A percentile compares a stretch with the other conserved stretches of the same genome.
phyloP scores from a whole-genome alignment of 2,113 vertebrate species.

The Rhinopithecus roxellana region DNA sequence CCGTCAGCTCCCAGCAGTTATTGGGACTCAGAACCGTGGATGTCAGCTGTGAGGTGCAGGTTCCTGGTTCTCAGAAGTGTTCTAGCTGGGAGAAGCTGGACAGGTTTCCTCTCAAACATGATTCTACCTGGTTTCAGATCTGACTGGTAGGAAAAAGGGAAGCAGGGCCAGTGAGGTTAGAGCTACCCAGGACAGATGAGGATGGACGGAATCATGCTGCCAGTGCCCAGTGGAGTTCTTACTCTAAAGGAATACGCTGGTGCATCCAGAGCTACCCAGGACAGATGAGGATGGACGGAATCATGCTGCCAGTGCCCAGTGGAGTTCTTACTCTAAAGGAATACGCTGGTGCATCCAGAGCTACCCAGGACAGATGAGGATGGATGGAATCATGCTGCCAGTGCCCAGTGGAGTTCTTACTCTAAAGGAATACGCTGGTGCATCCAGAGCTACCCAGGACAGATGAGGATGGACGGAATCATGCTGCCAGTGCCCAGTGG shows the following conservation, averaged over 20 bases:
- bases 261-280: too few species aligned
- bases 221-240: background rate
- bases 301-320: too few species aligned
- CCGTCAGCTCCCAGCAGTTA: accelerated
- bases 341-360: too few species aligned
- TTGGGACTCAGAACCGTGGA: accelerated
- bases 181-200: too few species aligned
- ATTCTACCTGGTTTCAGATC: background rate
- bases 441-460: too few species aligned
- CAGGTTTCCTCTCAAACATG: background rate
- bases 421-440: too few species aligned
- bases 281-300: too few species aligned
- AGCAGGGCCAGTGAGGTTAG: too few species aligned
- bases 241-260: too few species aligned
- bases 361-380: too few species aligned
- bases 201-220: accelerated
- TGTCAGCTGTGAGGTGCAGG: accelerated
- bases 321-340: background rate
- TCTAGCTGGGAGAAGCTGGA: background rate
- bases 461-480: accelerated
- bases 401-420: background rate
- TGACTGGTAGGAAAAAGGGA: background rate
- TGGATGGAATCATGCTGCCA: accelerated
- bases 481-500: too few species aligned
- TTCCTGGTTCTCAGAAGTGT: background rate